Evolutionary conservation across 2,888 invertebrate genomes (phyloP).

Genomic region (Perithous albicinctus): DNA sequence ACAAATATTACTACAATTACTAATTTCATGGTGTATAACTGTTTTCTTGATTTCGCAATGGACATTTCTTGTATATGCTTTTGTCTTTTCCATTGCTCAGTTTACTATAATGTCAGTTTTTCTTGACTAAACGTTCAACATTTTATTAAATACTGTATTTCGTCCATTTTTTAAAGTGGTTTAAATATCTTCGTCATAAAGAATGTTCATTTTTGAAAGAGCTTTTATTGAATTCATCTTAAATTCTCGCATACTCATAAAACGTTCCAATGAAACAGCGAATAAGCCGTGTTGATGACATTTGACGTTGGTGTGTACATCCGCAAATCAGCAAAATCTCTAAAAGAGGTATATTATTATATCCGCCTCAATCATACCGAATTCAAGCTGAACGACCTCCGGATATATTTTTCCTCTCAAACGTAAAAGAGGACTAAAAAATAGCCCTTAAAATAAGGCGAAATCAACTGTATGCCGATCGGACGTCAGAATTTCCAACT

Average conservation of each 20-base stretch:
- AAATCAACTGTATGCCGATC: constrained; percentile 45
- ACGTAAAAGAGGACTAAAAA: constrained; percentile 25
- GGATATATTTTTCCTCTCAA: constrained; percentile 45
- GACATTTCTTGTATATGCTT: not conserved
- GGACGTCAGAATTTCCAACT: constrained; percentile 59
- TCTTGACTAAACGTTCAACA: too few relatives aligned
- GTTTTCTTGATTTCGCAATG: not conserved
- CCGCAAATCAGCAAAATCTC: not conserved
- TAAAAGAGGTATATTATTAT: constrained; percentile 39
- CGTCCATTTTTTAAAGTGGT: too few relatives aligned
- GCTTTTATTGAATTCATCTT: too few relatives aligned
- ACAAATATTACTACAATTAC: not conserved
- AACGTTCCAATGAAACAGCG: not conserved
- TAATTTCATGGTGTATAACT: too few relatives aligned
- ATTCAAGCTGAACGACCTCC: constrained; percentile 46
- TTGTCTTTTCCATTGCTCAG: not conserved
- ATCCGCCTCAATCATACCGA: constrained; percentile 45
- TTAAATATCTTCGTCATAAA: too few relatives aligned
- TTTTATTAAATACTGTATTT: too few relatives aligned
- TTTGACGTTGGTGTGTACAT: not conserved
- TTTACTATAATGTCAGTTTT: not conserved
- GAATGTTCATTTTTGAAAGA: too few relatives aligned
- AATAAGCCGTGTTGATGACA: not conserved
- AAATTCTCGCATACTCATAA: not conserved
- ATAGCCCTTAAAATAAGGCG: constrained; percentile 20